These are phyloP conservation scores for Serranus cabrilla DNA, from an alignment of 2,797 vertebrate species.

Conservation along the genomic window DNA sequence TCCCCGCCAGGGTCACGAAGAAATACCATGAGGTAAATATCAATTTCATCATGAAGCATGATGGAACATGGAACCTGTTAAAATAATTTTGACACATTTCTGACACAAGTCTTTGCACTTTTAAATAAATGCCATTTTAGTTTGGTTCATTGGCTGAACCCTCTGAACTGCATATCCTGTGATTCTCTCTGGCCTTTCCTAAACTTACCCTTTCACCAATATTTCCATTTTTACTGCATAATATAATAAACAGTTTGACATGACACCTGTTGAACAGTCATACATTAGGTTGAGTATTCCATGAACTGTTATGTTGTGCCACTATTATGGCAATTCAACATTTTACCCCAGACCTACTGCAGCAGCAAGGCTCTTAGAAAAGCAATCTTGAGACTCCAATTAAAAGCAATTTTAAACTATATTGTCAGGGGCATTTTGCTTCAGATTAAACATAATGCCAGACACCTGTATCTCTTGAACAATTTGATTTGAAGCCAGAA, in stretches of 20 bases:
- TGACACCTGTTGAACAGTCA: background rate
- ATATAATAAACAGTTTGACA: background rate
- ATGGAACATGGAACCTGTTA: background rate
- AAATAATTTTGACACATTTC: background rate
- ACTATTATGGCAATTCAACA: too few species aligned
- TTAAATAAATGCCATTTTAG: background rate
- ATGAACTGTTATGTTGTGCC: background rate
- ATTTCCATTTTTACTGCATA: background rate
- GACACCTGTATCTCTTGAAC: too few species aligned
- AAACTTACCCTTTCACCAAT: background rate
- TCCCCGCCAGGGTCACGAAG: slow-evolving; percentile 91
- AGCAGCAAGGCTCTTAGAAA: too few species aligned
- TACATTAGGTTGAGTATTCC: background rate
- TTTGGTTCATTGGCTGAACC: too few species aligned
- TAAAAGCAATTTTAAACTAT: too few species aligned
- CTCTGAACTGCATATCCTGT: background rate
- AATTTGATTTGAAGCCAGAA: too few species aligned
- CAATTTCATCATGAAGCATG: rapidly evolving
- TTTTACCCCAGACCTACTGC: too few species aligned
- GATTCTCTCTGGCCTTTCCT: background rate
- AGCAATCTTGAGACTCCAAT: too few species aligned
- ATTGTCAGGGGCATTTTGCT: too few species aligned
- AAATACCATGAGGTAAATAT: slow-evolving; percentile 95
- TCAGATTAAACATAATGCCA: too few species aligned
- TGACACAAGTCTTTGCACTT: background rate